Base-by-base conservation (phyloP, 1,140 invertebrate genomes). In the Nasonia vitripennis region DNA sequence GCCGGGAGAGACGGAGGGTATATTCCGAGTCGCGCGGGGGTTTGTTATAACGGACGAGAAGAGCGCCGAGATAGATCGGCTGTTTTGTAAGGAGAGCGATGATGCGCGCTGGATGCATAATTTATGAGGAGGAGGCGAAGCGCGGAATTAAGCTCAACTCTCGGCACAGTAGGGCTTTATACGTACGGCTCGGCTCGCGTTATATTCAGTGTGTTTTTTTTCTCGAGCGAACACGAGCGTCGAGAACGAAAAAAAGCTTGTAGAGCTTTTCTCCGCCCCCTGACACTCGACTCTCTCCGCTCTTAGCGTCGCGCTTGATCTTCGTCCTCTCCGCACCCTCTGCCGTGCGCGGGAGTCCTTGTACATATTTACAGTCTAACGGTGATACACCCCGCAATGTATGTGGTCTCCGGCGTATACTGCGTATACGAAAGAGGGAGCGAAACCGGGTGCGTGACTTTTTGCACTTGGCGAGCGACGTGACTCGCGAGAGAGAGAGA, bases 381-480 rank as follows among this genome's bases (percentile, higher is more conserved):
- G 37, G 41, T 70, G 75, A 84, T 34, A 73, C 77, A 75, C 74
- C 75, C 10, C 27, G 62, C 73, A 27, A 51, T 51, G 48, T 48
- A 41, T 10, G 48, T 12, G 51, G 34, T 23, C 14, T 68, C 3
- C 67, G 67, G 20, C 23, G 20, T 5, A 9, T 41, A 41, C 37
- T 48, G 67, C 41, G 45, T 81, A 27, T 27, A 2, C 10, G 9
- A 45, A 17, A 51, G 11, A 41, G 37, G 12, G 34, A 12, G 9
- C 37, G 41, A 45, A 9, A 45, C 14, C 70, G 70, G n/a, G 48
- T 48, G 70, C 78, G 77, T 85, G 78, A 85, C 79, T 85, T 81
- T 70, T 70, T 70, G 71, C 71, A 70, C 84, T 73, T 73, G 23
- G 37, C 23, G 27, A 10, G n/a, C 55, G 62, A 17, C 11, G 20